A percentile compares a stretch with the other conserved stretches of the same genome.
These are phyloP conservation scores for Malthinus seriepunctatus DNA, from an alignment of 2,888 invertebrate species.

Conservation along the genomic window DNA sequence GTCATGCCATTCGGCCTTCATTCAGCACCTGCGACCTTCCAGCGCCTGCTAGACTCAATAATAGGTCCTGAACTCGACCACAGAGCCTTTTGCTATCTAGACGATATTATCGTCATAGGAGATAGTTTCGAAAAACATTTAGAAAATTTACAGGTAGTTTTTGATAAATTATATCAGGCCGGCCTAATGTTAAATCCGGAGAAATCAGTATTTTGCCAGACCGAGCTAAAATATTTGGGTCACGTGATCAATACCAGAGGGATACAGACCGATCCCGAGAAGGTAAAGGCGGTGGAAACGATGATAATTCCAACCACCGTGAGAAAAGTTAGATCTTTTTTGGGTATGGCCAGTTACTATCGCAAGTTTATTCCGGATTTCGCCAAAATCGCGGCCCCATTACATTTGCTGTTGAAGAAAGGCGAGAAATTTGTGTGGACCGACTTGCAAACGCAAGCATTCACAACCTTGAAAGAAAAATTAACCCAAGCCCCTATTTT, in stretches of 20 bases:
- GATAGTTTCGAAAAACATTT: constrained; percentile 18
- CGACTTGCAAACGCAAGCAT: neutral
- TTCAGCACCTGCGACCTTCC: constrained; percentile 22
- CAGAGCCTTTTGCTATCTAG: neutral
- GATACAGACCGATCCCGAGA: constrained; percentile 31
- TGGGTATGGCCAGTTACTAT: constrained; percentile 33
- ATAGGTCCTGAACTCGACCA: constrained; percentile 3
- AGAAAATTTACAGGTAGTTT: constrained; percentile 1
- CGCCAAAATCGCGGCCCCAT: neutral
- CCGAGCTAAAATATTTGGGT: neutral
- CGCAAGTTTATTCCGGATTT: neutral
- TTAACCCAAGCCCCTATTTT: neutral
- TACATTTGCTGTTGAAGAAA: neutral
- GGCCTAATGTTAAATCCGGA: neutral
- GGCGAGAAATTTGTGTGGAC: neutral
- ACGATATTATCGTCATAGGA: neutral
- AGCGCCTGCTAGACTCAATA: constrained; percentile 16
- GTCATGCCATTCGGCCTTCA: constrained; percentile 10
- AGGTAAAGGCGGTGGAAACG: constrained; percentile 26
- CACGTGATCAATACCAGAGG: constrained; percentile 8
- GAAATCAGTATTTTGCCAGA: neutral
- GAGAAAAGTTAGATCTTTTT: constrained; percentile 22
- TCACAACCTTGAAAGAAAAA: neutral
- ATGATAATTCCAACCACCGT: constrained; percentile 13
- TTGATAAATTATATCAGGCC: neutral